These are phyloP conservation scores for Nomada lathburiana DNA, from an alignment of 2,888 invertebrate species.

Conservation along the genomic window DNA sequence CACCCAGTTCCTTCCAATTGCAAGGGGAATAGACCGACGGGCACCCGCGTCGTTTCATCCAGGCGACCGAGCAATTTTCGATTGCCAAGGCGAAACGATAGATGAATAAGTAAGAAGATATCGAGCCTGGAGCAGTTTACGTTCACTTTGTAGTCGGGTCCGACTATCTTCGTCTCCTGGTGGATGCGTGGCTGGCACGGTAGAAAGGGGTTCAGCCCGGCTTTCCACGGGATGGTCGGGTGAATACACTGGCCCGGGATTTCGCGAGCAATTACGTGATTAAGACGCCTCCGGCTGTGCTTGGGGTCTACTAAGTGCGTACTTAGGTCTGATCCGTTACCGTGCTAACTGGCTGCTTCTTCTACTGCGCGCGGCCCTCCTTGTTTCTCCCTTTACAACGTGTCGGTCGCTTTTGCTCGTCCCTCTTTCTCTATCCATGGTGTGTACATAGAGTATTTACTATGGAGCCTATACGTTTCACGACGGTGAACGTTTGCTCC, in stretches of 20 bases:
- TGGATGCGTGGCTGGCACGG: constrained; percentile 56
- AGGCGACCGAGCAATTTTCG: constrained; percentile 73
- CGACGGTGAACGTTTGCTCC: constrained; percentile 11
- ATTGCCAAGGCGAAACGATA: constrained; percentile 78
- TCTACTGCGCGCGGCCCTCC: constrained; percentile 33
- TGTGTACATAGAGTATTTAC: not conserved
- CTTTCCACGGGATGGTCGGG: constrained; percentile 29
- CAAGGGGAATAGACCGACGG: not conserved
- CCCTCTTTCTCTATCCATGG: constrained; percentile 25
- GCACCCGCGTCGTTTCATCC: constrained; percentile 33
- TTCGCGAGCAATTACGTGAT: constrained; percentile 84
- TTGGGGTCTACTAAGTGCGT: constrained; percentile 81
- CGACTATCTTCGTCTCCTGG: constrained; percentile 46
- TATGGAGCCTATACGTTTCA: constrained; percentile 22
- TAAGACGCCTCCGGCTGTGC: constrained; percentile 81
- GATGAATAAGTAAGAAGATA: constrained; percentile 84
- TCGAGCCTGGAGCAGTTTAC: constrained; percentile 80
- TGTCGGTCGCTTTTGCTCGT: not conserved
- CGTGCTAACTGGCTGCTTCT: constrained; percentile 72
- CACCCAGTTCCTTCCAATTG: constrained; percentile 52
- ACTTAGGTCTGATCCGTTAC: constrained; percentile 82
- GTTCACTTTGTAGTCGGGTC: constrained; percentile 79
- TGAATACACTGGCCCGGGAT: constrained; percentile 75
- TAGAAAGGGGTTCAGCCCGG: constrained; percentile 42
- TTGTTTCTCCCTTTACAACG: constrained; percentile 30